Evolutionary conservation across 2,888 invertebrate species (phyloP), one percentile per base, ranked within the genome.

Genomic region (Philopedon plagiatum): DNA sequence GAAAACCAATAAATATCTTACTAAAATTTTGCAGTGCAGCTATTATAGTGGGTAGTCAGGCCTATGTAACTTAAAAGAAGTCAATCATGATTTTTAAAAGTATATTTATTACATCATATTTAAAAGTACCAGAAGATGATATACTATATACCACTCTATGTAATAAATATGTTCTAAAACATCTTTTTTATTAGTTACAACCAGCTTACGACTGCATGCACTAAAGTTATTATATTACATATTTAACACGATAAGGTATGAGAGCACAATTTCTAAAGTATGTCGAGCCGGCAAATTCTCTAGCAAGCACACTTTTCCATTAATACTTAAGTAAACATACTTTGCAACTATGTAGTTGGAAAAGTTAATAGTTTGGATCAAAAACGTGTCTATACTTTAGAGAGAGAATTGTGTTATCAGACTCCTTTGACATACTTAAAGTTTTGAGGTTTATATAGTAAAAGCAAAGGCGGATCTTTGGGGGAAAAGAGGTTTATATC

Each of bases 281-380:
- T 44, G 19, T 15, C 19, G 44, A 44, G 19, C 9, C 15, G 15
- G 21, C 11, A 46, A 21, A 49, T 23, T 49, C 23, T 26, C 13
- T 26, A 5, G 49, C 23, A 13, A 49, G 21, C 23, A 49, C 7
- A 49, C 49, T 49, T 49, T 49, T 23, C 23, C 49, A 26, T 26
- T 49, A 49, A 49, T 49, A 49, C 26, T 49, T 49, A 26, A 49
- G 8, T 49, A 49, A 23, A 26, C 23, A 26, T 26, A 49, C 49
- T 13, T 49, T 49, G 26, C 26, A 49, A 49, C 49, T 49, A n/a
- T n/a, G n/a, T n/a, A 26, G 49, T 49, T 26, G 26, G 19, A 26
- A 26, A 49, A 49, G 26, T 26, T 49, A 23, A 49, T 49, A 49
- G 49, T 49, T 49, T 26, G 26, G 19, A 49, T 26, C 13, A 49